Percentiles rank a stretch among this genome's conserved stretches.
Conservation (phyloP, 2,113 vertebrate species). For the Struthio camelus region DNA sequence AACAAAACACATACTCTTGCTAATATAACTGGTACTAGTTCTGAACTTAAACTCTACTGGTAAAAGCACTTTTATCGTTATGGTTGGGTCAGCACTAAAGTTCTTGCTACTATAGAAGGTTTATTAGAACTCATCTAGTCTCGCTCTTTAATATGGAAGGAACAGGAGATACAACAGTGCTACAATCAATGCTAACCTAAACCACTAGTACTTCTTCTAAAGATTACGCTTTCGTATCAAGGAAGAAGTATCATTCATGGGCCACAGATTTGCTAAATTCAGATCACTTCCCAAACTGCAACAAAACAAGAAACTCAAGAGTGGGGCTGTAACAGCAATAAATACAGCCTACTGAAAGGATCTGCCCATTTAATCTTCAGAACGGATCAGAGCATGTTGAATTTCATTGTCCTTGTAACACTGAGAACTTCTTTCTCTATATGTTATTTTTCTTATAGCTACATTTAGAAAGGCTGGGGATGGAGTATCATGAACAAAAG, state of each 20-base stretch:
- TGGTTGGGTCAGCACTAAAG: neutral
- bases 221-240: neutral
- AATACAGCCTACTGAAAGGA: neutral
- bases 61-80: neutral
- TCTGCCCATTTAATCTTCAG: neutral
- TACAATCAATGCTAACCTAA: neutral
- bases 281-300: neutral
- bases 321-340: neutral
- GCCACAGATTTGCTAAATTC: neutral
- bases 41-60: neutral
- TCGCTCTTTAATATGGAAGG: neutral
- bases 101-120: neutral
- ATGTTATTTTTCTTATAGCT: neutral
- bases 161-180: neutral
- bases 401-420: neutral
- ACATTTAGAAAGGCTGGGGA: neutral
- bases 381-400: neutral
- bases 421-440: neutral
- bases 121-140: neutral
- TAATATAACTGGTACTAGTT: neutral
- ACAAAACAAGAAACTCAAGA: neutral
- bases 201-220: neutral
- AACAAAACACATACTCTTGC: neutral
- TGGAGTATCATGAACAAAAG: neutral
- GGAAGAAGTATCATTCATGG: neutral